A percentile compares a stretch with the other conserved stretches of the same genome.
Conservation (phyloP, 2,888 invertebrate genomes). For the Branchellion lobata region DNA sequence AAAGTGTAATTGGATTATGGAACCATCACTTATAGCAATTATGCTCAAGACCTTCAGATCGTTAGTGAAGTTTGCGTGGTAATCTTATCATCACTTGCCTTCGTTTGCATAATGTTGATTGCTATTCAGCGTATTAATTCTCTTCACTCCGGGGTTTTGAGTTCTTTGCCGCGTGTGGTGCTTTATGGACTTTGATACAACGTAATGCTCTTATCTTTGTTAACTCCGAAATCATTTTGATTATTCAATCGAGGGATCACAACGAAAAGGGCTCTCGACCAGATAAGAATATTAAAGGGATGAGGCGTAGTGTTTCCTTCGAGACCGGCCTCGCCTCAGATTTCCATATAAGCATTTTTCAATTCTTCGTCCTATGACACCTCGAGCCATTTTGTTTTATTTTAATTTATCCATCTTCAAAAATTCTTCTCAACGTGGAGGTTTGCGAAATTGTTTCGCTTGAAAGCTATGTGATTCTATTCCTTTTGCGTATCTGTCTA, state of each 20-base stretch:
- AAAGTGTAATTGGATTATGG: slow-evolving; percentile 21
- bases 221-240: too few relatives aligned
- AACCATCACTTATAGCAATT: slow-evolving; percentile 33
- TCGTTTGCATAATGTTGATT: slow-evolving; percentile 41
- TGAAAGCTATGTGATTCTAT: background rate
- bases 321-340: background rate
- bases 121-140: slow-evolving; percentile 1
- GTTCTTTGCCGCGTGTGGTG: background rate
- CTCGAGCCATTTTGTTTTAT: background rate
- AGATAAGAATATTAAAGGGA: background rate
- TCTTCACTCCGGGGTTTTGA: background rate
- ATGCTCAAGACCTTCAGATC: slow-evolving; percentile 12
- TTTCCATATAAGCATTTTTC: background rate
- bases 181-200: background rate
- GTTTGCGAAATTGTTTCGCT: too few relatives aligned
- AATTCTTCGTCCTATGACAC: too few relatives aligned
- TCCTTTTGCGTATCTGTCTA: background rate
- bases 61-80: slow-evolving; percentile 8
- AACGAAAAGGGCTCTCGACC: too few relatives aligned
- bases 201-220: too few relatives aligned
- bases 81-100: slow-evolving; percentile 4
- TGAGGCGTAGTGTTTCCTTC: background rate
- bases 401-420: too few relatives aligned
- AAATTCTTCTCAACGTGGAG: too few relatives aligned
- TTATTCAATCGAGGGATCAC: too few relatives aligned